Base-by-base conservation (phyloP, 2,888 invertebrate genomes). In the Mimumesa dahlbomi region DNA sequence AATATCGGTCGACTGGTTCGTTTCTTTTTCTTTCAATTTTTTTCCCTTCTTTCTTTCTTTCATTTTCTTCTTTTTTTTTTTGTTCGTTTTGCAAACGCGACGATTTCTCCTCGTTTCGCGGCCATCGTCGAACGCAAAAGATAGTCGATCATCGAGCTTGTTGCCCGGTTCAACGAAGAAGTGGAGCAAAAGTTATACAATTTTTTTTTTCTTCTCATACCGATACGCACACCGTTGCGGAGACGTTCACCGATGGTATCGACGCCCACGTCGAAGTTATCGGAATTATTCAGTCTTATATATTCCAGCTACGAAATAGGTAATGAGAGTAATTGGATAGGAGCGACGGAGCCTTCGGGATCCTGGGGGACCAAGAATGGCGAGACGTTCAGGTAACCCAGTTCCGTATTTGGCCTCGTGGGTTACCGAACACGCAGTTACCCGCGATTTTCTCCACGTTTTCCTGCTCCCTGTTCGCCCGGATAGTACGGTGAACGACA, bases 401-500 rank as follows among this genome's bases (percentile, higher is more conserved):
- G 70, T 81, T 82, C 74, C 74, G 69, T 79, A 79, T 81, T 82
- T 75, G 77, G 74, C 58, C 57, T 62, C 58, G 66, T 54, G 14
- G 42, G 14, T 19, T n/a, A n/a, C n/a, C n/a, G n/a, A 36, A 19
- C 62, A 21, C 62, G 42, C 66, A 7, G 38, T 25, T 34, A 18
- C 36, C 19, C 52, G 42, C 57, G 31, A 49, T 63, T 71, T 62
- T 68, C 67, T 52, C 21, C 25, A 43, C 59, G 46, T 22, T 53
- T 49, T 59, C 48, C 19, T 19, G 18, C 29, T 18, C 50, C n/a
- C 43, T 4, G 6, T 2, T 14, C 21, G 11, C n/a, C 4, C 11
- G n/a, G 34, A n/a, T n/a, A n/a, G n/a, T 5, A 34, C 34, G 34
- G n/a, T n/a, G n/a, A 19, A 19, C 18, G 40, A 42, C 40, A 42